These are phyloP conservation scores for Neodon shergylaensis DNA, from an alignment of 2,113 vertebrate genomes.

Conservation along the genomic window DNA sequence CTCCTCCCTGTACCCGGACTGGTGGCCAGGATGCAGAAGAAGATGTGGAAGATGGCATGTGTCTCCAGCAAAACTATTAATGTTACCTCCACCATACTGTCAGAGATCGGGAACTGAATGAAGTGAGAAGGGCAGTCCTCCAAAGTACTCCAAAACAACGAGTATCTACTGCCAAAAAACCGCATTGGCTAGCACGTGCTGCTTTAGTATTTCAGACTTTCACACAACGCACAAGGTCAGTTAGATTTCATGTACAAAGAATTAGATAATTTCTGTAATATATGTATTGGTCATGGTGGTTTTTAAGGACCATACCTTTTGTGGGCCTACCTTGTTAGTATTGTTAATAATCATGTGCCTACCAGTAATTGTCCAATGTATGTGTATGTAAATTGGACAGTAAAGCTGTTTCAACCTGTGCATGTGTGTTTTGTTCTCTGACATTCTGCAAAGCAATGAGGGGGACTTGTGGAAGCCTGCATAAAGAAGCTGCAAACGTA, in stretches of 20 bases:
- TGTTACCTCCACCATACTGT: background rate
- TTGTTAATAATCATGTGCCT: background rate
- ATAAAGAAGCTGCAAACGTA: background rate
- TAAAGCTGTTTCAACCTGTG: background rate
- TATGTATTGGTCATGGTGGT: background rate
- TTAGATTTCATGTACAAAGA: background rate
- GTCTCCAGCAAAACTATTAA: background rate
- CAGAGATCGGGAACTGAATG: background rate
- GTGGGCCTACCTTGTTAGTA: background rate
- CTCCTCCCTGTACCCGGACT: background rate
- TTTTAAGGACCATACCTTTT: background rate
- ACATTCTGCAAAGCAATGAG: background rate
- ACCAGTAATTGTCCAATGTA: background rate
- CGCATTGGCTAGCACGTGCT: background rate
- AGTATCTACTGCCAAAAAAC: background rate
- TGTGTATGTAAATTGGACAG: background rate
- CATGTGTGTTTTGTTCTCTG: background rate
- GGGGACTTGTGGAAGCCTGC: background rate
- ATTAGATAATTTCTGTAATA: background rate
- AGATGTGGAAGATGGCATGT: background rate
- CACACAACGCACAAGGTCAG: background rate
- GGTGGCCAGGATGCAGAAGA: background rate
- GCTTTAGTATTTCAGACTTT: background rate
- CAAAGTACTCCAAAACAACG: background rate
- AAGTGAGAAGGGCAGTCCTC: background rate